These are phyloP conservation scores for Grantiella picta DNA, from an alignment of 2,113 vertebrate species.

Conservation along the genomic window DNA sequence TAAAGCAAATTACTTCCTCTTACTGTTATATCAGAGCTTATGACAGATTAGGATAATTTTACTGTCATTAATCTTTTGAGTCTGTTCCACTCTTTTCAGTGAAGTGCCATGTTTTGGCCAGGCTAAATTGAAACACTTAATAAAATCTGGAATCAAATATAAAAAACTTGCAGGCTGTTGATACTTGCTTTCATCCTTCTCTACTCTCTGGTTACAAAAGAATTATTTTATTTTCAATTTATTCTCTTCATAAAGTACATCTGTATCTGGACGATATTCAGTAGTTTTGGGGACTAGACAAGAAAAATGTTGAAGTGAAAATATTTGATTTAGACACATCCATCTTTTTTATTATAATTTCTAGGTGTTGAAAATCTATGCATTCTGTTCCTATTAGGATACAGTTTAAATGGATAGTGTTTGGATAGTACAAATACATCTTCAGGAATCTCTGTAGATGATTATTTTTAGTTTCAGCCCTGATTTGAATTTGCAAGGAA, in stretches of 20 bases:
- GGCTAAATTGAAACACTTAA: constrained; percentile 16
- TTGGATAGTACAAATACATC: background rate
- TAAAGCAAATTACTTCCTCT: constrained; percentile 32
- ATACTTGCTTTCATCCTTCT: background rate
- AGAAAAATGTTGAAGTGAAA: background rate
- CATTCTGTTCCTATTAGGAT: background rate
- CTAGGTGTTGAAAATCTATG: background rate
- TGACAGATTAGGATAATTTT: constrained; percentile 49
- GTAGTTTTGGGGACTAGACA: background rate
- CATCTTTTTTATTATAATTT: background rate
- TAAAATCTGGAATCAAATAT: constrained; percentile 13
- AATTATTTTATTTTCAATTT: background rate
- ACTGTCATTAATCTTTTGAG: constrained; percentile 50
- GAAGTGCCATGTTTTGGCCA: background rate
- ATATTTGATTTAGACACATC: background rate
- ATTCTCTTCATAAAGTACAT: background rate
- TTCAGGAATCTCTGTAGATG: background rate
- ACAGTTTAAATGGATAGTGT: background rate
- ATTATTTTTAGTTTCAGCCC: background rate
- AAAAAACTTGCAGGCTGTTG: background rate
- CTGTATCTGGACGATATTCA: background rate
- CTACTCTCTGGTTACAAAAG: background rate
- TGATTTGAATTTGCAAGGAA: background rate
- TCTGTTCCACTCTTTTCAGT: background rate
- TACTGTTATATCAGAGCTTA: constrained; percentile 25